A percentile compares a stretch with the other conserved stretches of the same genome.
phyloP scores from a whole-genome alignment of 2,888 invertebrate genomes.

The Petrophora chlorosata region DNA sequence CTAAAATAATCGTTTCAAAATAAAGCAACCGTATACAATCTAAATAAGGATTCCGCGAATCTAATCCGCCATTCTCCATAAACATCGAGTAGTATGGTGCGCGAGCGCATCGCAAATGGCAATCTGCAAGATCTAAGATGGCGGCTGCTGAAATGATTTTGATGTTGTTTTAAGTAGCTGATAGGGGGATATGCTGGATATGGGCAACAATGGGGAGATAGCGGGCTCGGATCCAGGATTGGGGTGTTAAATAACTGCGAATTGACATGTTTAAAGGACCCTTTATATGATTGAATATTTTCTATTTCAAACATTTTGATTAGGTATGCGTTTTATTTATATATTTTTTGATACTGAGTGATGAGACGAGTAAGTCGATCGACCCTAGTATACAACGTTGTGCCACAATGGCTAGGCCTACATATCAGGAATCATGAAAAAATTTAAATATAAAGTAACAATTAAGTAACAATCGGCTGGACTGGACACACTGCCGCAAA shows the following conservation, averaged over 20 bases:
- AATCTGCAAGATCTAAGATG: conserved; percentile 46
- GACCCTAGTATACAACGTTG: too few species aligned
- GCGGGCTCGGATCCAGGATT: conserved; percentile 2
- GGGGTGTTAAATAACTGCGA: conserved; percentile 7
- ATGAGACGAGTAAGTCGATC: too few species aligned
- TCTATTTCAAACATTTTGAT: too few species aligned
- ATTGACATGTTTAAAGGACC: background rate
- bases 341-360: too few species aligned
- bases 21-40: conserved; percentile 11
- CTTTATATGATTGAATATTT: too few species aligned
- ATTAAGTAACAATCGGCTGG: too few species aligned
- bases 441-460: too few species aligned
- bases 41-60: conserved; percentile 13
- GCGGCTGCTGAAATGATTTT: conserved; percentile 60
- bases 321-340: too few species aligned
- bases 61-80: conserved; percentile 20
- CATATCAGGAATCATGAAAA: too few species aligned
- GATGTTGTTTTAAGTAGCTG: conserved; percentile 63
- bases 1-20: conserved; percentile 1
- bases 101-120: conserved; percentile 51
- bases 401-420: too few species aligned
- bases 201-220: conserved; percentile 40
- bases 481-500: too few species aligned
- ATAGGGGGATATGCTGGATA: conserved; percentile 49
- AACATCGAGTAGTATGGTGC: conserved; percentile 12